These are phyloP conservation scores for Muntiacus muntjak DNA, from an alignment of 2,113 vertebrate genomes.

Conservation along the genomic window DNA sequence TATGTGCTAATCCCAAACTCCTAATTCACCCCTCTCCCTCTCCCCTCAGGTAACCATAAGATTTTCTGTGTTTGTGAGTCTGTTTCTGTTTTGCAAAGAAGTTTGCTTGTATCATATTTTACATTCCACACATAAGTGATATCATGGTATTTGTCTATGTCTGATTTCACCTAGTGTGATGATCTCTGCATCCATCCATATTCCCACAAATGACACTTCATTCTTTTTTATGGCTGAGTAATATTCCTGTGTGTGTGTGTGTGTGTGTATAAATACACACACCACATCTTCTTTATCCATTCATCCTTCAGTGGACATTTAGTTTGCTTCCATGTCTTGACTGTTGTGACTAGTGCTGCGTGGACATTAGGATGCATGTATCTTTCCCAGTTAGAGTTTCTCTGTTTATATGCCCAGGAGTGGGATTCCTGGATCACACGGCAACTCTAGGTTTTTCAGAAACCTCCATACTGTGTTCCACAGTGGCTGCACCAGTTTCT, in stretches of 20 bases:
- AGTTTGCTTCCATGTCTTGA: neutral
- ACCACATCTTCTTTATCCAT: neutral
- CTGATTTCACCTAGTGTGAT: neutral
- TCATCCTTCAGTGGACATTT: rapidly evolving
- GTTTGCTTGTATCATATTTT: neutral
- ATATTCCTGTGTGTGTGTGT: neutral
- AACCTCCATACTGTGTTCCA: neutral
- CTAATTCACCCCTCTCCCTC: neutral
- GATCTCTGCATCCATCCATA: neutral
- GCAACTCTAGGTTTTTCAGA: neutral
- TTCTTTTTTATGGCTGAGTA: neutral
- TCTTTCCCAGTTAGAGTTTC: neutral
- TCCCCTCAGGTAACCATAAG: neutral
- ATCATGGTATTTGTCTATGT: neutral
- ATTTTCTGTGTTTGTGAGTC: neutral
- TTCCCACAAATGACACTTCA: neutral
- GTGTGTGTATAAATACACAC: neutral
- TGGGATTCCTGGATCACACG: neutral
- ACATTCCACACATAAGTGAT: neutral
- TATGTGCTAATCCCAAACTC: neutral
- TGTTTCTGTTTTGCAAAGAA: neutral
- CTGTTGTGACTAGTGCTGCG: neutral
- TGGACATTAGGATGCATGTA: neutral
- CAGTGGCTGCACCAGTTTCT: neutral
- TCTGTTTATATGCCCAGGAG: neutral